Evolutionary conservation across 1,140 invertebrate species (phyloP), one percentile per base, ranked within the genome.

Genomic region (Bombus confusus): DNA sequence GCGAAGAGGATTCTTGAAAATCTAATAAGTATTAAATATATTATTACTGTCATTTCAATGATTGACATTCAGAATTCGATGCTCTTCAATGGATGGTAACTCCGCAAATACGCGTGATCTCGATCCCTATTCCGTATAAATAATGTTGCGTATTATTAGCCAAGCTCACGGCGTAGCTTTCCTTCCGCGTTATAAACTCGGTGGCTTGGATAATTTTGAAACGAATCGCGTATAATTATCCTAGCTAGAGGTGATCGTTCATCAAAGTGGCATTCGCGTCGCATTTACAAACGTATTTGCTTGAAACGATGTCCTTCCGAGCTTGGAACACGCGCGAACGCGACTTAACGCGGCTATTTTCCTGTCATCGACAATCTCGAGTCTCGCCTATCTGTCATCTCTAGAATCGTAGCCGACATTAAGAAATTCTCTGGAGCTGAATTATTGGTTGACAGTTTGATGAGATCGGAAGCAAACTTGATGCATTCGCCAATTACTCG

Each of bases 181-280:
- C 68, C 79, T 72, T 71, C 69, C 79, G 10, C 68, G 80, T 71
- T 81, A 62, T 43, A 62, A 62, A 73, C 69, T n/a, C 52, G 43
- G 28, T 3, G 25, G 37, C 28, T 31, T 1, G 78, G 69, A n/a
- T 88, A 84, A 88, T 88, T 87, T 13, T 69, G 72, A 87, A 64
- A 52, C 37, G 72, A 74, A 87, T 72, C 76, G 68, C 72, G 71
- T 88, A 88, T 86, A 85, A 88, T 86, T 85, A 88, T 78, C 75
- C 47, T 18, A 66, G 34, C 15, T 28, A 22, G 22, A 43, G 39
- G 18, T 34, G 74, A n/a, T 13, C 37, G 62, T 52, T 47, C 31
- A 31, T 43, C 66, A 28, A 57, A 66, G 28, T 34, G 69, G 12
- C 25, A 28, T 39, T 25, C 9, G 12, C 12, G 25, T 57, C n/a